Conservation (phyloP, 2,888 invertebrate genomes). For the Ophion ellenae region DNA sequence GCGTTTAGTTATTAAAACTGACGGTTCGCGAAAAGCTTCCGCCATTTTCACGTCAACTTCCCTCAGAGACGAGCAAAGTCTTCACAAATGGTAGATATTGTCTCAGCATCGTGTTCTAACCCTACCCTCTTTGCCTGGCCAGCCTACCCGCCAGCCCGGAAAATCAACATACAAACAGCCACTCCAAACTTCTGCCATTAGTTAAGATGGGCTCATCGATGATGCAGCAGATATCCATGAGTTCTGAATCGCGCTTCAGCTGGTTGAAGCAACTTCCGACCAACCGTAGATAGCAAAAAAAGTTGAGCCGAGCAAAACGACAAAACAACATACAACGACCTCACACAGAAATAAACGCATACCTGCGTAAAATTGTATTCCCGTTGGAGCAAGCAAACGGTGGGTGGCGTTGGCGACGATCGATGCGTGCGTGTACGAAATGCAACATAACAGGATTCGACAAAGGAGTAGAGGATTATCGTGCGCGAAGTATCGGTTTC, state of each 20-base stretch:
- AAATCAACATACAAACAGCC: background rate
- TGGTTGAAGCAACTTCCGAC: background rate
- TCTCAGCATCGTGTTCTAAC: no score
- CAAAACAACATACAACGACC: background rate
- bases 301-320: background rate
- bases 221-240: background rate
- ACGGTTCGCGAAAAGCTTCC: no score
- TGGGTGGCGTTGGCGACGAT: background rate
- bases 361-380: conserved; percentile 44
- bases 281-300: background rate
- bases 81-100: no score
- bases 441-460: conserved; percentile 51
- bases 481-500: conserved; percentile 49
- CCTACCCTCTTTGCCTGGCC: no score
- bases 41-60: no score
- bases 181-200: background rate
- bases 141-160: background rate
- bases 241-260: background rate
- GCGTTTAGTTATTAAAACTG: no score
- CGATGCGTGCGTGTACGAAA: background rate
- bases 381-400: conserved; percentile 35
- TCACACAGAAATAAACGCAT: background rate
- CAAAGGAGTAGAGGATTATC: conserved; percentile 54
- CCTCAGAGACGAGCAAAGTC: no score
- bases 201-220: background rate